These are phyloP conservation scores for Orchestes rusci DNA, from an alignment of 2,888 invertebrate genomes.

Conservation along the genomic window DNA sequence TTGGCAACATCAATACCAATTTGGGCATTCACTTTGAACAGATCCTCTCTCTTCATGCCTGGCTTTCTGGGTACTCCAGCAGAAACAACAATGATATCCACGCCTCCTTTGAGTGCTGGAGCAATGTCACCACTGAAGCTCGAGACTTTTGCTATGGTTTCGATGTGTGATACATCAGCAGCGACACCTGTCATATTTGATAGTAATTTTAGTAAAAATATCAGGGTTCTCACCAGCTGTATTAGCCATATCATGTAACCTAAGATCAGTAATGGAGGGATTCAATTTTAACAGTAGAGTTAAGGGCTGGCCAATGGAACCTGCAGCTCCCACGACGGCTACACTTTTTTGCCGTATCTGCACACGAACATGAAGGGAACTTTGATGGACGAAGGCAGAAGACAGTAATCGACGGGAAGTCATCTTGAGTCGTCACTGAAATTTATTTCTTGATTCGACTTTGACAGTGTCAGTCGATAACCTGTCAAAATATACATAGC, in stretches of 20 bases:
- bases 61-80: slow-evolving; percentile 57
- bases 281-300: slow-evolving; percentile 85
- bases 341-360: no score
- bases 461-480: no score
- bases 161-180: slow-evolving; percentile 47
- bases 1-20: slow-evolving; percentile 41
- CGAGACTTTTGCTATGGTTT: slow-evolving; percentile 38
- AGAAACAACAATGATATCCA: slow-evolving; percentile 58
- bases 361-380: no score
- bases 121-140: slow-evolving; percentile 36
- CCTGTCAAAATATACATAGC: no score
- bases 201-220: neutral
- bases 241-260: slow-evolving; percentile 57
- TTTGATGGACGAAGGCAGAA: no score
- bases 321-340: slow-evolving; percentile 71
- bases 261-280: slow-evolving; percentile 69
- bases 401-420: neutral
- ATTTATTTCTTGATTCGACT: no score
- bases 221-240: neutral
- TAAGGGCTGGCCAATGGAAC: slow-evolving; percentile 93
- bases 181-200: slow-evolving; percentile 35
- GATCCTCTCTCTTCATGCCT: slow-evolving; percentile 52
- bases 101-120: slow-evolving; percentile 47
- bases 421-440: no score
- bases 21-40: slow-evolving; percentile 48